Evolutionary conservation across 2,888 invertebrate species (phyloP).

Genomic region (Meloe dianella): DNA sequence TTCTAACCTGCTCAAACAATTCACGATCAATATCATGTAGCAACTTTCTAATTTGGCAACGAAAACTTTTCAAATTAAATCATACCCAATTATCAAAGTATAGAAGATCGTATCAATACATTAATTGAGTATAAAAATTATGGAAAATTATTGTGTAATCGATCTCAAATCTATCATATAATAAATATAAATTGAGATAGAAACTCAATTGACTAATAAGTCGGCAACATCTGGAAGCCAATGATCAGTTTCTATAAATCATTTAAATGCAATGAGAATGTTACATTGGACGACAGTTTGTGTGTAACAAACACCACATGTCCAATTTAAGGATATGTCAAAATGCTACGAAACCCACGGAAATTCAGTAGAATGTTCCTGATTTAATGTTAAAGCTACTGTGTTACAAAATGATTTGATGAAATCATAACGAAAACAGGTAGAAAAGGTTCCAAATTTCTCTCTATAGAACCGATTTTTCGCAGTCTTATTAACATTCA

Average conservation of each 20-base stretch:
- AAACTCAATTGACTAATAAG: constrained; percentile 31
- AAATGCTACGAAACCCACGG: no score
- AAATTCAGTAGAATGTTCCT: no score
- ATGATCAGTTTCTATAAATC: constrained; percentile 38
- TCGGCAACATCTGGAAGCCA: constrained; percentile 33
- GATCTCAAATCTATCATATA: no score
- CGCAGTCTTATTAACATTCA: no score
- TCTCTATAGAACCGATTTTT: no score
- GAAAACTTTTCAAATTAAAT: constrained; percentile 2
- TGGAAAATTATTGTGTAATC: no score
- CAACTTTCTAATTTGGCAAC: not conserved
- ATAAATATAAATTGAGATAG: no score
- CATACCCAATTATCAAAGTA: not conserved
- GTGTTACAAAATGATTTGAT: no score
- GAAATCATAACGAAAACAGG: no score
- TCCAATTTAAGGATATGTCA: constrained; percentile 30
- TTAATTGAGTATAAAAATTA: no score
- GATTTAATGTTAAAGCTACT: no score
- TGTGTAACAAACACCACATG: constrained; percentile 20
- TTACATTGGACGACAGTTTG: constrained; percentile 24
- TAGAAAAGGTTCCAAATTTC: no score
- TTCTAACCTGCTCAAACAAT: not conserved
- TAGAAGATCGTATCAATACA: not conserved
- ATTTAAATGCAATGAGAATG: constrained; percentile 22
- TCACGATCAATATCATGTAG: not conserved